Conservation (phyloP, 1,140 invertebrate genomes). For the Drosophila kohkoa region DNA sequence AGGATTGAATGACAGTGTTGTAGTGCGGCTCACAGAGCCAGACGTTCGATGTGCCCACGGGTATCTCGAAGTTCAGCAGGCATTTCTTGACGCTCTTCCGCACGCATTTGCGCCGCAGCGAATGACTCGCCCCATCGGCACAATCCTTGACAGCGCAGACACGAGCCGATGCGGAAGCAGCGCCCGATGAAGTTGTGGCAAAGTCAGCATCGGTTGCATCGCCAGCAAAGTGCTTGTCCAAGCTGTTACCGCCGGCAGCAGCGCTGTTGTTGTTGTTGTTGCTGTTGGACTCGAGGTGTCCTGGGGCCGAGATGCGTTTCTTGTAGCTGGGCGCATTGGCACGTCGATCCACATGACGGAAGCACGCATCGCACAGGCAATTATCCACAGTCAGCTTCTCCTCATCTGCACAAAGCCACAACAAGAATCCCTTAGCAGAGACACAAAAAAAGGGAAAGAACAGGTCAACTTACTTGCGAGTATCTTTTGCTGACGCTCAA, state of each 20-base stretch:
- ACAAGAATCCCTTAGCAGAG: not conserved
- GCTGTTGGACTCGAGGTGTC: conserved; percentile 57
- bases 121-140: conserved; percentile 88
- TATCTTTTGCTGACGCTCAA: conserved; percentile 91
- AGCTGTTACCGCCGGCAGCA: not conserved
- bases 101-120: conserved; percentile 91
- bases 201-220: conserved; percentile 32
- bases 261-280: conserved; percentile 8
- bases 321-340: conserved; percentile 88
- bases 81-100: conserved; percentile 89
- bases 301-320: conserved; percentile 85
- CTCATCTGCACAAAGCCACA: conserved; percentile 86
- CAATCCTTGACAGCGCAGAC: conserved; percentile 88
- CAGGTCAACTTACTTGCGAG: conserved; percentile 86
- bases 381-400: conserved; percentile 92
- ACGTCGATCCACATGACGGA: conserved; percentile 92
- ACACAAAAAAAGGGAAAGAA: not conserved
- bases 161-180: conserved; percentile 64
- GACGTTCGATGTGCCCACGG: conserved; percentile 79
- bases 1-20: conserved; percentile 88
- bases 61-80: conserved; percentile 78
- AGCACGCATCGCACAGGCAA: conserved; percentile 93
- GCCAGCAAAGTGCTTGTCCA: conserved; percentile 54
- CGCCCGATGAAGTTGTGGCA: conserved; percentile 21
- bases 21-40: conserved; percentile 88